Evolutionary conservation across 2,888 invertebrate genomes (phyloP).

Genomic region (Tanypteryx hageni): DNA sequence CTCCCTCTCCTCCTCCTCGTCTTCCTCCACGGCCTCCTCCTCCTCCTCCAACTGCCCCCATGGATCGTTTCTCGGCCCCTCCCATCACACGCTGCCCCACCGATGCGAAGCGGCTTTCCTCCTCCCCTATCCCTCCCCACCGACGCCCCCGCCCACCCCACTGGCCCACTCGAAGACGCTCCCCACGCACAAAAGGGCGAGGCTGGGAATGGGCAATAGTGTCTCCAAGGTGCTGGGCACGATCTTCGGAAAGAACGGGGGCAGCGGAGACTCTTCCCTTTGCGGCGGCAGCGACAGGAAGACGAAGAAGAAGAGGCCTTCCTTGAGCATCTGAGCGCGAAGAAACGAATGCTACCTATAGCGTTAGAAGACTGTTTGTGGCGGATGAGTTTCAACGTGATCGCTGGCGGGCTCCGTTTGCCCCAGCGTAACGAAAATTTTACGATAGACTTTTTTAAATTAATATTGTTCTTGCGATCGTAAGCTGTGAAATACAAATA

Average conservation of each 20-base stretch:
- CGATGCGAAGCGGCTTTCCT: conserved; percentile 7
- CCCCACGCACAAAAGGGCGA: conserved; percentile 11
- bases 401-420: no score
- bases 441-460: no score
- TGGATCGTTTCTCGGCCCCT: neutral
- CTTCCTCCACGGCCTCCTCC: neutral
- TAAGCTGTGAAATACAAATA: no score
- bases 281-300: conserved; percentile 24
- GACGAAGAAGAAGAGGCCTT: conserved; percentile 83
- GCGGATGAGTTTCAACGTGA: no score
- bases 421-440: no score
- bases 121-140: neutral
- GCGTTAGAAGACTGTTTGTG: no score
- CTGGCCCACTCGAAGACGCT: neutral
- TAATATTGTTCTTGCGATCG: no score
- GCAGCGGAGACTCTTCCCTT: neutral
- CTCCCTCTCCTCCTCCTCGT: neutral
- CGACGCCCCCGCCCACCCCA: neutral
- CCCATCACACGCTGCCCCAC: neutral
- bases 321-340: conserved; percentile 53
- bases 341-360: no score
- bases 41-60: neutral
- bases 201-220: conserved; percentile 61
- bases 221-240: conserved; percentile 78
- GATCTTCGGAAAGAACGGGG: conserved; percentile 86